Evolutionary conservation across 2,888 invertebrate species (phyloP).

Genomic region (Celastrina argiolus): DNA sequence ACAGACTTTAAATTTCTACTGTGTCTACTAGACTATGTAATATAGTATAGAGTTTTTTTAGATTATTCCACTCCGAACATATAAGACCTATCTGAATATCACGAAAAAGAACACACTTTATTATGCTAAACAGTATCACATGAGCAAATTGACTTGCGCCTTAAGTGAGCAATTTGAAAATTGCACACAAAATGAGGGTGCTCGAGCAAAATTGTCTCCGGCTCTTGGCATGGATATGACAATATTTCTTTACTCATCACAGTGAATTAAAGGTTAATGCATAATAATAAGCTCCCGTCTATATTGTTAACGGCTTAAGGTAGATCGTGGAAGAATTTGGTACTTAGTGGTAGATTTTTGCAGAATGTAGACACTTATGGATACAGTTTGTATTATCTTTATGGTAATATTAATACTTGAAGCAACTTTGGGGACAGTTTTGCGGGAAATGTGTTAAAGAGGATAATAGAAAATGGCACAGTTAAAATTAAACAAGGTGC

Average conservation of each 20-base stretch:
- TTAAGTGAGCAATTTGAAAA: slow-evolving; percentile 30
- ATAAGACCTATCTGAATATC: too few relatives aligned
- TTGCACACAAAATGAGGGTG: background rate
- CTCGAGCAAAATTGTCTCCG: slow-evolving; percentile 44
- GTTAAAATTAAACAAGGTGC: too few relatives aligned
- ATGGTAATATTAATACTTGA: too few relatives aligned
- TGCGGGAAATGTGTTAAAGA: too few relatives aligned
- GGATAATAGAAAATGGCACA: too few relatives aligned
- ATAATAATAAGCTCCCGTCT: background rate
- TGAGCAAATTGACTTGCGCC: slow-evolving; percentile 18
- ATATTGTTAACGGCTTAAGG: background rate
- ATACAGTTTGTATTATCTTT: too few relatives aligned
- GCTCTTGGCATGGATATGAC: slow-evolving; percentile 35
- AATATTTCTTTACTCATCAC: slow-evolving; percentile 37
- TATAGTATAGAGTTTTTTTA: too few relatives aligned
- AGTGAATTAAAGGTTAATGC: slow-evolving; percentile 11
- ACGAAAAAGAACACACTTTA: background rate
- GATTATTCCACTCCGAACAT: too few relatives aligned
- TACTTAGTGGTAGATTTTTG: background rate
- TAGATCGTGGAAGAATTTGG: background rate
- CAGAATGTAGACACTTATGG: too few relatives aligned
- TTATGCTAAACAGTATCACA: slow-evolving; percentile 9
- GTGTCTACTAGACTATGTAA: too few relatives aligned
- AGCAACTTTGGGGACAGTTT: too few relatives aligned
- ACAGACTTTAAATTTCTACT: too few relatives aligned